phyloP scores from a whole-genome alignment of 2,797 vertebrate genomes.

The Pyrocephalus nanus region DNA sequence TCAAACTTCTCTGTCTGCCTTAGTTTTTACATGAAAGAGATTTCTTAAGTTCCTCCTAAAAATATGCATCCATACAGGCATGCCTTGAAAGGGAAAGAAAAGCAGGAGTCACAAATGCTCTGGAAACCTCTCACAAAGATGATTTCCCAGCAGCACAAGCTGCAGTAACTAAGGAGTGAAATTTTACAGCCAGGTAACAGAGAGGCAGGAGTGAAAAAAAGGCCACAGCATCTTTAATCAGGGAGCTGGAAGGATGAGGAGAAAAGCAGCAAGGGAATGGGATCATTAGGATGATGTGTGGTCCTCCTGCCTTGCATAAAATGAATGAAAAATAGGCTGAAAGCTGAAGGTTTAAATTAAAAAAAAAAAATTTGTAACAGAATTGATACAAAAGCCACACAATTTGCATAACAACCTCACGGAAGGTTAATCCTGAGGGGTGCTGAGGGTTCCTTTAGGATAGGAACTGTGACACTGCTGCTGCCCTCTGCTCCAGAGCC shows the following conservation, averaged over 20 bases:
- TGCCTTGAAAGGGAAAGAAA: not conserved
- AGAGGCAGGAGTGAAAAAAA: not conserved
- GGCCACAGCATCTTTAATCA: not conserved
- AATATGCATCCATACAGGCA: not conserved
- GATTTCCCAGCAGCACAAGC: not conserved
- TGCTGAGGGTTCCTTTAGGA: not conserved
- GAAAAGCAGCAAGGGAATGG: not conserved
- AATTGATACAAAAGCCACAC: not conserved
- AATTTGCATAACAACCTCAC: not conserved
- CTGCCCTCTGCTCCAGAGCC: not conserved
- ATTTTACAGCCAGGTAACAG: not conserved
- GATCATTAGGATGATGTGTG: not conserved
- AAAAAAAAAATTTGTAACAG: not conserved
- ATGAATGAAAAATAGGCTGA: not conserved
- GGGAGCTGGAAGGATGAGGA: not conserved
- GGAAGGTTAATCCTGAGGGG: not conserved
- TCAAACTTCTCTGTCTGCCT: not conserved
- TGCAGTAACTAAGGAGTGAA: not conserved
- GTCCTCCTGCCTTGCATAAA: not conserved
- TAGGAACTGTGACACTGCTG: not conserved
- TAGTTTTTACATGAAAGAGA: conserved; percentile 49
- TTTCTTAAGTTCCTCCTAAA: conserved; percentile 15
- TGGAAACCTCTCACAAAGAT: not conserved
- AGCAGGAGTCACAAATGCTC: not conserved
- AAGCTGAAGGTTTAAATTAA: not conserved